These are phyloP conservation scores for Lasioglossum pauxillum DNA, from an alignment of 2,888 invertebrate species.

Conservation along the genomic window DNA sequence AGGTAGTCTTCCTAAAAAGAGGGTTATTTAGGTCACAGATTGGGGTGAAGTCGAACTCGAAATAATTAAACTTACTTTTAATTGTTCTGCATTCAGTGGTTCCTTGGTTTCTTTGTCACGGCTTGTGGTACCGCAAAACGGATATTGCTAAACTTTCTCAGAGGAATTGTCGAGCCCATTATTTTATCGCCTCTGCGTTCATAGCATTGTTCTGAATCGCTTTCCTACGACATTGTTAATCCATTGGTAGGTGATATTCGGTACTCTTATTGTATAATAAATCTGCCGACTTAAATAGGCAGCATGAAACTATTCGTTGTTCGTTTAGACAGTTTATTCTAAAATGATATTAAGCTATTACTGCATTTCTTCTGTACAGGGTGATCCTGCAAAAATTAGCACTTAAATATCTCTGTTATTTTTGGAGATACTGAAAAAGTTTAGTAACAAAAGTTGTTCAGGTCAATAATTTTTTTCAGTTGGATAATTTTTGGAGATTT, in stretches of 20 bases:
- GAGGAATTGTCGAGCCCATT: not conserved
- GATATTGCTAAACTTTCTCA: constrained; percentile 13
- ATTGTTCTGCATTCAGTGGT: constrained; percentile 27
- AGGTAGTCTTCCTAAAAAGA: not conserved
- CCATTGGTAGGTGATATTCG: not conserved
- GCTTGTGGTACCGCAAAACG: constrained; percentile 10
- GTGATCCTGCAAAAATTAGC: too few relatives aligned
- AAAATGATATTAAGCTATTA: not conserved
- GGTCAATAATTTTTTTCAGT: too few relatives aligned
- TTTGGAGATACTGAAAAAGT: too few relatives aligned
- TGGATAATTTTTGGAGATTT: too few relatives aligned
- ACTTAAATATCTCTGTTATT: too few relatives aligned
- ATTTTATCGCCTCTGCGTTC: not conserved
- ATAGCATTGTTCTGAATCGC: not conserved
- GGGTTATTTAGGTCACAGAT: not conserved
- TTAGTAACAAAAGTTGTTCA: too few relatives aligned
- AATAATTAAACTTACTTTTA: constrained; percentile 42
- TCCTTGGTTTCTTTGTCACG: not conserved
- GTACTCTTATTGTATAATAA: not conserved
- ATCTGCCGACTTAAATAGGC: not conserved
- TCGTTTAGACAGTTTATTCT: not conserved
- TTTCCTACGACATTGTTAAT: not conserved
- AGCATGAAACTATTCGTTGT: not conserved
- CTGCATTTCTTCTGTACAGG: too few relatives aligned
- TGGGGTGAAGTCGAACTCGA: constrained; percentile 1